Evolutionary conservation across 1,140 invertebrate species (phyloP), one percentile per base, ranked within the genome.

Genomic region (Cryptotermes secundus): DNA sequence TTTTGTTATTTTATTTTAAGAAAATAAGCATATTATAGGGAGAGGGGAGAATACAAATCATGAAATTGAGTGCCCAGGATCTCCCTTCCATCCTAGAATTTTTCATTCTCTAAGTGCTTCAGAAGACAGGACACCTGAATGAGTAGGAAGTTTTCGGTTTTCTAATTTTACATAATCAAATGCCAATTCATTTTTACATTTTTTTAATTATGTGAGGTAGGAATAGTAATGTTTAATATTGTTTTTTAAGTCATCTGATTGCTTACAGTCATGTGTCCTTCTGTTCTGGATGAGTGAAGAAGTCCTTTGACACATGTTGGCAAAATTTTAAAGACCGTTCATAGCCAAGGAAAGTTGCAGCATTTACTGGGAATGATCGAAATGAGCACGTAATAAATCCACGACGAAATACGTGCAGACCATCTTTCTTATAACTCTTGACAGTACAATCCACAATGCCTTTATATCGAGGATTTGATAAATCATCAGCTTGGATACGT

Each of bases 311-410:
- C 26, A 31, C 31, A 26, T 9, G 6, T 72, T 72, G 59, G 59
- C 38, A 82, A 22, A 26, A 80, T 53, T 49, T 65, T 42, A 85
- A 35, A 80, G 83, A 81, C 81, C 81, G 88, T 87, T 94, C 93
- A 88, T 95, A 95, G 10, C 91, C 91, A 65, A 94, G 88, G 88
- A 96, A 95, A 38, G 93, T 93, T 36, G 93, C 92, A 22, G 93
- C 94, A 88, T 96, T 96, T 7, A 94, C 92, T 0, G 93, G 93
- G 88, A 96, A 93, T 31, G 94, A 93, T 59, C 95, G 89, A 4
- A 93, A 86, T 34, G 90, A 87, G 83, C 93, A 89, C 86, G 93
- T 90, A 83, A 88, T 89, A 85, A 93, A 92, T 14, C 94, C 94
- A 85, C 92, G 90, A 84, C 91, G 90, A 85, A 95, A 92, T 79